Percentiles rank a stretch among this genome's conserved stretches.
Evolutionary conservation across 2,888 invertebrate species (phyloP).

Genomic region (Andrena hattorfiana): DNA sequence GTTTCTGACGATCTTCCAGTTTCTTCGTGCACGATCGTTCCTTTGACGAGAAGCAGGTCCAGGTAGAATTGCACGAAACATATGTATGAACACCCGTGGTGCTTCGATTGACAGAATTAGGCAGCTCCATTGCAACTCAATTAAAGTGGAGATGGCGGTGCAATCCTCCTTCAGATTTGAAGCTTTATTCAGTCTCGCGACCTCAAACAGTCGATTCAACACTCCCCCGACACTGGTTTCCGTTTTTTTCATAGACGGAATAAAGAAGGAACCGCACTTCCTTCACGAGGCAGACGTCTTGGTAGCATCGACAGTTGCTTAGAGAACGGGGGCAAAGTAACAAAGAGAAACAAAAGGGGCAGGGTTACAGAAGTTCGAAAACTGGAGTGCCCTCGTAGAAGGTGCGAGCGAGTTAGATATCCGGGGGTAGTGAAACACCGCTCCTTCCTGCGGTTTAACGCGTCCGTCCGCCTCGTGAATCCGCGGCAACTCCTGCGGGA

Average conservation of each 20-base stretch:
- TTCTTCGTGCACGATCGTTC: not conserved
- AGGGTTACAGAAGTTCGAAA: slow-evolving; percentile 14
- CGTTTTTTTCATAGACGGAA: not conserved
- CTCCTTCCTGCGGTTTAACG: slow-evolving; percentile 77
- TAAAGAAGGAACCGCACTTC: not conserved
- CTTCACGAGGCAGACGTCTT: not conserved
- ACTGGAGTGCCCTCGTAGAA: slow-evolving; percentile 50
- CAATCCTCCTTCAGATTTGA: too few relatives aligned
- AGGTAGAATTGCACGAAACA: too few relatives aligned
- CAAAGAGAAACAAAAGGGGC: not conserved
- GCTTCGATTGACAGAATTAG: too few relatives aligned
- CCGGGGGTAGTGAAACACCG: slow-evolving; percentile 67
- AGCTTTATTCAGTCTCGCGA: too few relatives aligned
- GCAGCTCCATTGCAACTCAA: too few relatives aligned
- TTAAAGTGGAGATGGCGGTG: too few relatives aligned
- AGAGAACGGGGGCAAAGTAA: not conserved
- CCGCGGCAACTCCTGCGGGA: slow-evolving; percentile 61
- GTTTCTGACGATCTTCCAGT: not conserved
- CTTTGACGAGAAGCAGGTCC: not conserved
- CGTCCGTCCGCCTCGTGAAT: slow-evolving; percentile 72
- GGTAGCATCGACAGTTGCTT: not conserved
- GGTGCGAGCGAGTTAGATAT: slow-evolving; percentile 71
- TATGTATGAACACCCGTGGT: too few relatives aligned
- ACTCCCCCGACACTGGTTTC: not conserved
- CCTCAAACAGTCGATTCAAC: not conserved